These are phyloP conservation scores for Lontra canadensis DNA, from an alignment of 2,113 vertebrate species.

Conservation along the genomic window DNA sequence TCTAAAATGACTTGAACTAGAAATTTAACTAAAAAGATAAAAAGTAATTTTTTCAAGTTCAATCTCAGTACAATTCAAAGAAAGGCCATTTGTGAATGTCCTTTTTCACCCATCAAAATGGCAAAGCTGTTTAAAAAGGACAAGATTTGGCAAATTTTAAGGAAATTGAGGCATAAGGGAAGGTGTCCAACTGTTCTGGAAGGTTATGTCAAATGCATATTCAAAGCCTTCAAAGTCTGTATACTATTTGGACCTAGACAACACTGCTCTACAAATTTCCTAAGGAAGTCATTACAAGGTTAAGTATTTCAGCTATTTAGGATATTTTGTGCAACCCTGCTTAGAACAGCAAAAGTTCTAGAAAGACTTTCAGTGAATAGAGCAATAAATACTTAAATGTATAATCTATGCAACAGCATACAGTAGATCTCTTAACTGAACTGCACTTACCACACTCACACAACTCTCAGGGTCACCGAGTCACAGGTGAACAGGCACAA, in stretches of 20 bases:
- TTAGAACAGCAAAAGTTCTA: not conserved
- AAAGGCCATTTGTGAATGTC: conserved; percentile 1
- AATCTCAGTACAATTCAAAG: conserved; percentile 23
- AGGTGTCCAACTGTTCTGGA: not conserved
- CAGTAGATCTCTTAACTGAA: not conserved
- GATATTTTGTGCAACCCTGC: not conserved
- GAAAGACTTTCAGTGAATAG: not conserved
- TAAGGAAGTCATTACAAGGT: not conserved
- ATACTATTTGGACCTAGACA: not conserved
- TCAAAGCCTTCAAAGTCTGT: not conserved
- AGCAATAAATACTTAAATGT: not conserved
- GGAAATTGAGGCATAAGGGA: not conserved
- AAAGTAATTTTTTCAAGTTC: conserved; percentile 3
- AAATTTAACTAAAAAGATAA: conserved; percentile 32
- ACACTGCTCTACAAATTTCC: conserved; percentile 7
- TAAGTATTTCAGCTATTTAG: conserved; percentile 54
- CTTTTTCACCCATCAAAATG: conserved; percentile 12
- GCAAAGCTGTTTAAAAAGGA: not conserved
- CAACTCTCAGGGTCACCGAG: not conserved
- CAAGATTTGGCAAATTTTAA: not conserved
- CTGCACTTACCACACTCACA: not conserved
- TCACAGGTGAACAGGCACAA: not conserved
- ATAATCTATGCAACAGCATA: not conserved
- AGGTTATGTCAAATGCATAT: not conserved
- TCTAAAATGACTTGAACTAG: not conserved